Base-by-base conservation (phyloP, 2,113 vertebrate species). In the Oryzias curvinotus region DNA sequence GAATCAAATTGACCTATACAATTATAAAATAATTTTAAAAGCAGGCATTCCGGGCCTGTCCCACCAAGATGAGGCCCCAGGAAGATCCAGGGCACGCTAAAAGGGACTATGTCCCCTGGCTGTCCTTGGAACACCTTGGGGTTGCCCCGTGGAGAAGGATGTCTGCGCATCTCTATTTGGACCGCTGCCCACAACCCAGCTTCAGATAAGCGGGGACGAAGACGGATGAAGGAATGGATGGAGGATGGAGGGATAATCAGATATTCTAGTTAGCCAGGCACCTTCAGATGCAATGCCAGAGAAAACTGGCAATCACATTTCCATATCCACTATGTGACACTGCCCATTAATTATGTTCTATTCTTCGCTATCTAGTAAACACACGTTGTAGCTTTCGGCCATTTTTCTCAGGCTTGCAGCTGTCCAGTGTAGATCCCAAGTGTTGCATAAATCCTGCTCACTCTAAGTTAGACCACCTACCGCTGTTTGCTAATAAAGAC, bases 401-500 rank as follows among this genome's bases (percentile, higher is more conserved):
- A 68, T 30, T 75, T 62, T 65, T 21, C 54, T 36, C 57, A 57
- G 70, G 61, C 57, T 71, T 78, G 70, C 65, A 68, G 57, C 52
- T 67, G 21, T 56, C 46, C 19, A 8, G 42, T 74, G 75, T 77
- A 51, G 68, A 81, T 71, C 68, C 58, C 57, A 5, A 30, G 60
- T n/a, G 56, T 61, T 62, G 57, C 23, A 12, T 83, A 62, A 80
- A 74, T 71, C 50, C 52, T 43, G 42, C 77, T 78, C 64, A 63
- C 75, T 73, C 50, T 18, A n/a, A 64, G 54, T 68, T 13, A 62
- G 51, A 74, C 78, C 46, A 60, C 28, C 69, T 57, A 71, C 26
- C 67, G 76, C 73, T 75, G 72, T 78, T 64, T 77, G 66, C 23
- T 59, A 74, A 78, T 85, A 76, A 85, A 75, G 74, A 76, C 67